phyloP scores from a whole-genome alignment of 2,888 invertebrate species.

The Oithona nana region DNA sequence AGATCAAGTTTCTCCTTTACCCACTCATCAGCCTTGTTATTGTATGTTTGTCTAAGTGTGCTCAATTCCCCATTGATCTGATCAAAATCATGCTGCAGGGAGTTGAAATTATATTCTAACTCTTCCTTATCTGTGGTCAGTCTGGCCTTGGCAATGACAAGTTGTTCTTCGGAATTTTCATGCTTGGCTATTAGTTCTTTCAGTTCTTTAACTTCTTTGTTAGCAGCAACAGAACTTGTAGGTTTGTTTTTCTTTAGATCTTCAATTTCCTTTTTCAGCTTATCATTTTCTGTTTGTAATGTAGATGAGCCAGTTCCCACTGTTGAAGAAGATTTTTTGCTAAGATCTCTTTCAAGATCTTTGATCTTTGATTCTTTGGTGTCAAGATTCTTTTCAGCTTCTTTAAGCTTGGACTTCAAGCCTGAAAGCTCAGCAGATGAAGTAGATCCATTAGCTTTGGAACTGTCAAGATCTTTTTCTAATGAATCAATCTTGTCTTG shows the following conservation, averaged over 20 bases:
- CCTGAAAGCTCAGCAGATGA: background rate
- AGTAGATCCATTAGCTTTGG: slow-evolving; percentile 20
- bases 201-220: slow-evolving; percentile 37
- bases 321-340: background rate
- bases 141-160: slow-evolving; percentile 59
- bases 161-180: slow-evolving; percentile 63
- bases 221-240: background rate
- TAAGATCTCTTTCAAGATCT: slow-evolving; percentile 14
- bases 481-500: slow-evolving; percentile 23
- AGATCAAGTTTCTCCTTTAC: slow-evolving; percentile 47
- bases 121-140: slow-evolving; percentile 61
- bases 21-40: slow-evolving; percentile 46
- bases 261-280: slow-evolving; percentile 25
- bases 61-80: slow-evolving; percentile 43
- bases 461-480: slow-evolving; percentile 29
- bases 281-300: slow-evolving; percentile 6
- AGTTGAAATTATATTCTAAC: slow-evolving; percentile 8
- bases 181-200: slow-evolving; percentile 61
- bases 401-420: slow-evolving; percentile 15
- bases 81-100: slow-evolving; percentile 33
- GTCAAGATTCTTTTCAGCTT: slow-evolving; percentile 18
- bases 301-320: no score
- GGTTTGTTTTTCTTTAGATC: slow-evolving; percentile 38
- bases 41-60: slow-evolving; percentile 41
- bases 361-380: slow-evolving; percentile 6